Evolutionary conservation across 2,113 vertebrate species (phyloP), one percentile per base, ranked within the genome.

Genomic region (Euleptes europaea): DNA sequence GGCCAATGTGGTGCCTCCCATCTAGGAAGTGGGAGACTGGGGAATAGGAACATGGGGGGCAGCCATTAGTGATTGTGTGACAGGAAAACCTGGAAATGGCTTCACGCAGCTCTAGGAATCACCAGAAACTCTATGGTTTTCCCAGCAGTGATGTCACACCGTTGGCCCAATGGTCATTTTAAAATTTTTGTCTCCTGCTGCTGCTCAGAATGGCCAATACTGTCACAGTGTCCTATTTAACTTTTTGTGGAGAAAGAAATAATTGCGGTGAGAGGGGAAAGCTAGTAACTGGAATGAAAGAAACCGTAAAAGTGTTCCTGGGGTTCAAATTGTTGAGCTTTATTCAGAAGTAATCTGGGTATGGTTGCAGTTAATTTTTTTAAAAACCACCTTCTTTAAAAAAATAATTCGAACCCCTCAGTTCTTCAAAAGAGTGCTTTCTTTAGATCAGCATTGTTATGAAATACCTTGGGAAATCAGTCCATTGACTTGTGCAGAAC

Each of bases 321-420:
- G 31, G 47, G 78, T 17, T 12, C 31, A 49, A 47, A 67, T 47
- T 42, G 9, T 80, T 69, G 33, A 67, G n/a, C 31, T 19, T 69
- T 80, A 81, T 70, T 51, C 49, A 81, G 65, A 81, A 70, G 79
- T n/a, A 81, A 70, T 49, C 65, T 70, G 42, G 66, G 9, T 63
- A 21, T 23, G 51, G 65, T 51, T 35, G 33, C 47, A 49, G 44
- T 33, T 80, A 17, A n/a, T n/a, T n/a, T n/a, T n/a, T 65, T 49
- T 47, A 8, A 47, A 67, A 47, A 17, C 35, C 13, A 11, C 31
- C 23, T 12, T 11, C 65, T 70, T 49, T 35, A 15, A 33, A 67
- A 33, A 67, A 35, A 77, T 8, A 54, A 54, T 77, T 33, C 60
- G 51, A 35, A 19, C 33, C 60, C 23, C 28, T n/a, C 19, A 13